Percentiles rank a stretch among this genome's conserved stretches.
phyloP scores from a whole-genome alignment of 2,797 vertebrate genomes.

The Lerista edwardsae region DNA sequence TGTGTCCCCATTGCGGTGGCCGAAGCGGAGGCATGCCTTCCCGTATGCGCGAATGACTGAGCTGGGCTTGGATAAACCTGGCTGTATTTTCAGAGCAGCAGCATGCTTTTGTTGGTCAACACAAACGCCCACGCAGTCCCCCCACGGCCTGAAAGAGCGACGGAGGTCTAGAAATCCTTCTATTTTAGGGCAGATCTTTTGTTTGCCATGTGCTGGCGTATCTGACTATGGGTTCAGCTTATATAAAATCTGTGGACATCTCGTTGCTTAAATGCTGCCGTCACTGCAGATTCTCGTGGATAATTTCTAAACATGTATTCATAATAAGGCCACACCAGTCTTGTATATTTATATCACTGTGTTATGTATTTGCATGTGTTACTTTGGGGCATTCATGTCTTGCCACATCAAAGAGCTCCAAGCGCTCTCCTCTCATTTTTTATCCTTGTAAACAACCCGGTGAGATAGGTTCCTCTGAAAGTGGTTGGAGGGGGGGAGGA shows the following conservation, averaged over 20 bases:
- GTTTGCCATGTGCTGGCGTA: neutral
- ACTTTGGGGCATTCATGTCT: no score
- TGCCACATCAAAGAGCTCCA: no score
- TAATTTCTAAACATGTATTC: neutral
- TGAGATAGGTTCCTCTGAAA: no score
- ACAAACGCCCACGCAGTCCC: neutral
- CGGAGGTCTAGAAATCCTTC: neutral
- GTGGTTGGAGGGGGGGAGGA: no score
- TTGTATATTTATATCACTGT: no score
- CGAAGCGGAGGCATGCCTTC: neutral
- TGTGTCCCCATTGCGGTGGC: neutral
- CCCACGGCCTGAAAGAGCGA: neutral
- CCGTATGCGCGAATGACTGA: neutral
- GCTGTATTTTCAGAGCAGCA: neutral
- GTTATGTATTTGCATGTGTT: no score
- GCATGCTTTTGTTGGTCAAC: slow-evolving; percentile 7
- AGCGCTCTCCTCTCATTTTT: no score
- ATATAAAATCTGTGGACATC: neutral
- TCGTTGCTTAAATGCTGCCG: neutral
- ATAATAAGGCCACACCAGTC: no score
- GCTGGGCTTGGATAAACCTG: neutral
- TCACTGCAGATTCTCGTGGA: neutral
- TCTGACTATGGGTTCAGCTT: neutral
- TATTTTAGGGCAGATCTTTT: neutral
- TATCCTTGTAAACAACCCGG: no score